phyloP scores from a whole-genome alignment of 2,113 vertebrate species.

The Taxidea taxus region DNA sequence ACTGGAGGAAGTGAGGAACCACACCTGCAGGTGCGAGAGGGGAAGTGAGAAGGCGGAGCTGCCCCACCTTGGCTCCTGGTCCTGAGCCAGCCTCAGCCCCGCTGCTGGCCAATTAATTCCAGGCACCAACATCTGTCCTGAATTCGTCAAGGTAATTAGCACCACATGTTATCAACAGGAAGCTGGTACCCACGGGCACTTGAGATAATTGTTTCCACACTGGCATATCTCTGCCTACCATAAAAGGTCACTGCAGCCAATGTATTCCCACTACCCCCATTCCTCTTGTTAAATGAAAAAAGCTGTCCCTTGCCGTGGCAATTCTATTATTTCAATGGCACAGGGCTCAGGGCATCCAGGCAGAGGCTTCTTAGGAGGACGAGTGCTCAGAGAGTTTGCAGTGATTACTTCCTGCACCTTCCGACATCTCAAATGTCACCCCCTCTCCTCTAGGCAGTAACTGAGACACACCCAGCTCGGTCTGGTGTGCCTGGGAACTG shows the following conservation, averaged over 20 bases:
- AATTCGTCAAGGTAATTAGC: conserved; percentile 85
- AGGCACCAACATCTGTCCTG: conserved; percentile 79
- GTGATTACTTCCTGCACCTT: conserved; percentile 37
- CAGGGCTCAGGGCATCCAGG: conserved; percentile 12
- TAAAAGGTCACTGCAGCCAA: conserved; percentile 81
- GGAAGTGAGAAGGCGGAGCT: neutral
- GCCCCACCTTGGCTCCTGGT: neutral
- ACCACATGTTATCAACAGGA: conserved; percentile 81
- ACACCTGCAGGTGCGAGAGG: accelerated
- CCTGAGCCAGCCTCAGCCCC: conserved; percentile 53
- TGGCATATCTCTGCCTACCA: conserved; percentile 73
- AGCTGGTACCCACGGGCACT: conserved; percentile 76
- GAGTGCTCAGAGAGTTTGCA: neutral
- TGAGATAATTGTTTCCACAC: conserved; percentile 83
- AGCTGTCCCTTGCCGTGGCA: conserved; percentile 43
- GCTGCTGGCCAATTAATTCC: conserved; percentile 76
- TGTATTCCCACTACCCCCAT: conserved; percentile 29
- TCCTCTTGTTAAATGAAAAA: conserved; percentile 65
- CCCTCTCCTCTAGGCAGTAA: neutral
- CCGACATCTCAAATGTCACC: neutral
- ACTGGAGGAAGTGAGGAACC: neutral
- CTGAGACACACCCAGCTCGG: neutral
- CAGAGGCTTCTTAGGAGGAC: neutral
- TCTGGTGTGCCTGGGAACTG: neutral
- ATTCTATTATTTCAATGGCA: neutral